Evolutionary conservation across 1,140 invertebrate genomes (phyloP), one percentile per base, ranked within the genome.

Genomic region (Scylla paramamosain): DNA sequence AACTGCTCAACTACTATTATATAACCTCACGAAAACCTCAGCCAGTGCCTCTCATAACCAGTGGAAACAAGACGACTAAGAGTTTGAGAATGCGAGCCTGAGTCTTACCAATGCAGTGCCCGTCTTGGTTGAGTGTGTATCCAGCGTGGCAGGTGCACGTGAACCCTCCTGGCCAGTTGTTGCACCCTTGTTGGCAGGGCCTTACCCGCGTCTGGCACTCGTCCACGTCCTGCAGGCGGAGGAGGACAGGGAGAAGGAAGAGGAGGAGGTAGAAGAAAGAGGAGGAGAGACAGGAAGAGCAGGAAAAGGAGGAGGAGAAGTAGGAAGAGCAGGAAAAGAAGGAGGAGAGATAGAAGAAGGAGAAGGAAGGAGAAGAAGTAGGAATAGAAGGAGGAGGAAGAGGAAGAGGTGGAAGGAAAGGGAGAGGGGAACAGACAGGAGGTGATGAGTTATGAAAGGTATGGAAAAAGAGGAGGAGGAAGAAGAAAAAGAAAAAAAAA

Each of bases 261-360:
- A 67, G n/a, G 91, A 29, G 59, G n/a, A 45, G 48, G 29, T 32
- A 77, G 45, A 52, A 59, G 90, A 14, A 67, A 14, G 52, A 59
- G 0, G 48, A 46, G 31, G 28, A 90, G 88, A n/a, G 88, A 29
- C 25, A 46, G 6, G 25, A 25, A 52, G 29, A 48, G 6, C 0
- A 98, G 98, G 97, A 97, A 98, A 84, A 98, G 98, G 97, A 97
- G 98, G 28, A 10, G 8, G 25, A 20, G 84, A 2, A 3, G 4
- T 88, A 6, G 86, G n/a, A n/a, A 87, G 29, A 20, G 3, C 28
- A 4, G 28, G 4, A 29, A 8, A 20, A 20, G 20, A 8, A 20
- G 10, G 20, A 59, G 52, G 10, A 59, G 20, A 20, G 52, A 8
- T 59, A 59, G 20, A 12, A 8, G 25, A n/a, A 77, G 8, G 67